Evolutionary conservation across 2,888 invertebrate genomes (phyloP).

Genomic region (Megamerina dolium): DNA sequence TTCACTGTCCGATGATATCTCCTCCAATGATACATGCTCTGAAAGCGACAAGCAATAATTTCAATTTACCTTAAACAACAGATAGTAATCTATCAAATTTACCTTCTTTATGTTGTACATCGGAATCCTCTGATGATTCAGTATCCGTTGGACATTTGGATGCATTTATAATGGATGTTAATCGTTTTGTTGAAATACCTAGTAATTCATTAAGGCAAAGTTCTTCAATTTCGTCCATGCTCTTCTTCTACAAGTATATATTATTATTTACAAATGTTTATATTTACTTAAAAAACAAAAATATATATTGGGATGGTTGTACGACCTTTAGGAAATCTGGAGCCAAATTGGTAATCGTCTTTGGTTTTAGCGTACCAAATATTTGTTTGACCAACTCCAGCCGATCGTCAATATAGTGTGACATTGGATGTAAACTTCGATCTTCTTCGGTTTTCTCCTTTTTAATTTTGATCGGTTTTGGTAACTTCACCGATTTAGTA

Average conservation of each 20-base stretch:
- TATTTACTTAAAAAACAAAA: no score
- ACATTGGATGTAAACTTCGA: conserved; percentile 52
- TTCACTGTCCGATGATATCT: conserved; percentile 54
- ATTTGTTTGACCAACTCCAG: conserved; percentile 58
- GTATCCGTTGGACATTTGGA: conserved; percentile 48
- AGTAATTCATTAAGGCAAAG: conserved; percentile 58
- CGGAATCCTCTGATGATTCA: conserved; percentile 46
- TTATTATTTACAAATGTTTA: neutral
- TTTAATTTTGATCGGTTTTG: conserved; percentile 42
- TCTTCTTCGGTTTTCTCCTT: conserved; percentile 49
- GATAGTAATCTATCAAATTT: neutral
- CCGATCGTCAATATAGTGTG: conserved; percentile 56
- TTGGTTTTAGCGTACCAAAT: conserved; percentile 54
- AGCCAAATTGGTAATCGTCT: conserved; percentile 55
- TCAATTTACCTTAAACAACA: neutral
- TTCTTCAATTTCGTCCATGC: conserved; percentile 54
- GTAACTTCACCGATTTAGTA: conserved; percentile 32
- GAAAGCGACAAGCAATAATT: conserved; percentile 17
- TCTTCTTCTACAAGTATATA: conserved; percentile 28
- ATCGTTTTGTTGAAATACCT: conserved; percentile 58
- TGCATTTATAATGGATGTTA: conserved; percentile 52
- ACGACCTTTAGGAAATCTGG: conserved; percentile 51
- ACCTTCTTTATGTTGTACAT: conserved; percentile 44
- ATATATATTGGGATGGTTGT: neutral
- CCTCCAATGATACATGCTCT: conserved; percentile 59